These are phyloP conservation scores for Rhagophthalmus giganteus DNA, from an alignment of 2,888 invertebrate genomes.

Conservation along the genomic window DNA sequence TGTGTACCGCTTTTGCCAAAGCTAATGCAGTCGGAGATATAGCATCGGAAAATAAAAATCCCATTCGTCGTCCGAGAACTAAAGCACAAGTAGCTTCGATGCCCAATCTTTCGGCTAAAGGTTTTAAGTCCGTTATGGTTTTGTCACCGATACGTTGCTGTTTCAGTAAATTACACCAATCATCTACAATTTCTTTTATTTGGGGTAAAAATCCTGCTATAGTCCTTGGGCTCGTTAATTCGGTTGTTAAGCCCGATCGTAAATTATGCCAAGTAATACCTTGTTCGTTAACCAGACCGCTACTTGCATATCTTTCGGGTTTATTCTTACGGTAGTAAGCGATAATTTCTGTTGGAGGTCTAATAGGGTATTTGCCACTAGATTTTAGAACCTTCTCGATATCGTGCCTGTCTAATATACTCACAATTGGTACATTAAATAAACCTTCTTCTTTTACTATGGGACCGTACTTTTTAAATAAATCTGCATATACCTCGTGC, in stretches of 20 bases:
- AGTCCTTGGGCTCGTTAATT: slow-evolving; percentile 75
- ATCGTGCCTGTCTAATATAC: slow-evolving; percentile 69
- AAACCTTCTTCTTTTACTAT: slow-evolving; percentile 78
- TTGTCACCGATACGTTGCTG: slow-evolving; percentile 59
- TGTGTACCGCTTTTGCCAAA: slow-evolving; percentile 73
- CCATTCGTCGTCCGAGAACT: slow-evolving; percentile 77
- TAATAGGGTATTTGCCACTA: slow-evolving; percentile 73
- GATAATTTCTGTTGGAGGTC: slow-evolving; percentile 82
- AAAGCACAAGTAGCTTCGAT: slow-evolving; percentile 80
- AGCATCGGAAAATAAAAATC: slow-evolving; percentile 61
- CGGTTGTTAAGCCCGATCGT: slow-evolving; percentile 71
- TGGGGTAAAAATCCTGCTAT: slow-evolving; percentile 76
- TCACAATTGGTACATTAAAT: slow-evolving; percentile 73
- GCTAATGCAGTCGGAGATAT: slow-evolving; percentile 61
- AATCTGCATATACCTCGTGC: slow-evolving; percentile 77
- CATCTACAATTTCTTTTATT: slow-evolving; percentile 74
- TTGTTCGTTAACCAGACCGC: slow-evolving; percentile 83
- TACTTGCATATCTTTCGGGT: slow-evolving; percentile 79
- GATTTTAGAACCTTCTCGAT: slow-evolving; percentile 76
- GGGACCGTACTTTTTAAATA: slow-evolving; percentile 73
- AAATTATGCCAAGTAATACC: slow-evolving; percentile 74
- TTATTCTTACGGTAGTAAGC: slow-evolving; percentile 72
- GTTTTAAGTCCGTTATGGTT: slow-evolving; percentile 66
- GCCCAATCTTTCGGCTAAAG: slow-evolving; percentile 75
- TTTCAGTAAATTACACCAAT: slow-evolving; percentile 71